Evolutionary conservation across 2,888 invertebrate species (phyloP), one percentile per base, ranked within the genome.

Genomic region (Amblyjoppa fuscipennis): DNA sequence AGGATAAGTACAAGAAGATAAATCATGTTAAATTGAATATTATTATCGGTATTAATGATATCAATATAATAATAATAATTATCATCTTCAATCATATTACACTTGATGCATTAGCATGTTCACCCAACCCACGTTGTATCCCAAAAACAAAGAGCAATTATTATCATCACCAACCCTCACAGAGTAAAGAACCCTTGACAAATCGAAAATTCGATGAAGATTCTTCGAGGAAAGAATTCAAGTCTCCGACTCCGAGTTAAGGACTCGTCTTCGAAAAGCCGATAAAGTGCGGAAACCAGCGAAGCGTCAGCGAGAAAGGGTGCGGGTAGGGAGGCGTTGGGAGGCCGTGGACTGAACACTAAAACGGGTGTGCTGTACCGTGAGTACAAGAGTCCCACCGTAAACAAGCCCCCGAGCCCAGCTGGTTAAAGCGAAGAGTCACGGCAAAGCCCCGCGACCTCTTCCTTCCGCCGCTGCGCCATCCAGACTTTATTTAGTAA

Each of bases 401-500:
- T 84, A 81, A 81, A 81, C 66, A 74, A 78, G 41, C 61, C 31
- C 45, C 51, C 34, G 64, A 68, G n/a, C 61, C 69, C 84, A 81
- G 69, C 74, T 81, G 85, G 78, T 78, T 75, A 71, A 75, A 71
- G 51, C 64, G 66, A 61, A 64, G 73, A 78, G 68, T 70, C 74
- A 28, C 45, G 31, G 69, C 69, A 78, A 78, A 75, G 74, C 69
- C 69, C 73, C 28, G 68, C 28, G 38, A 61, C 51, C 16, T 68
- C 68, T 59, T 20, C 45, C 25, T 68, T 13, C 56, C 20, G 16
- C 20, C 56, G 61, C 34, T 66, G 66, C 51, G 59, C 59, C 75
- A 31, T 64, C 34, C 61, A 79, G 79, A 76, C 85, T 85, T 85
- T 83, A 83, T 85, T 85, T 80, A 51, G 79, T 80, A 85, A 85